Base-by-base conservation (phyloP, 2,113 vertebrate species). In the Sander vitreus region DNA sequence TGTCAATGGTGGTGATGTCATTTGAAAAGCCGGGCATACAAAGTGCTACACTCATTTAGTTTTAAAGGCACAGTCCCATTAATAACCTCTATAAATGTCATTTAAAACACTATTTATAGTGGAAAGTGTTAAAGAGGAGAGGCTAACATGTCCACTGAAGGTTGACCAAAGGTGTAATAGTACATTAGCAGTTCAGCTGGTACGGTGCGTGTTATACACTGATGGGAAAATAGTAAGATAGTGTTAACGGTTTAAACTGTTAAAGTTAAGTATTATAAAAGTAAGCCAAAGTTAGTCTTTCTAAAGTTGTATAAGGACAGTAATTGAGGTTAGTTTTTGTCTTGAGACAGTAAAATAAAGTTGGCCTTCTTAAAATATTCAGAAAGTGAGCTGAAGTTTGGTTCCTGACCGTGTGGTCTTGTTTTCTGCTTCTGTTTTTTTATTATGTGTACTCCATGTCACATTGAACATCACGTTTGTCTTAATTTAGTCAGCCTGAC, bases 61-160 rank as follows among this genome's bases (percentile, higher is more conserved):
- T 67, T 72, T 67, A 83, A 73, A 75, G 59, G 30, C 33, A 15
- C 27, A 18, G 60, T 23, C 51, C 36, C 71, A 45, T 83, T 83
- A 77, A 54, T 18, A 77, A 53, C 14, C 23, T 11, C 43, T 43
- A 23, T 81, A 67, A 75, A 78, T 74, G 58, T 81, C 51, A 65
- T 43, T 50, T 33, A n/a, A 7, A 27, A 6, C 33, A 27, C 23
- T 63, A 45, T 73, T 81, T 69, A 79, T 72, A 1, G 72, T 15
- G 36, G 27, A n/a, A 66, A 62, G 43, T 55, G 3, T 50, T 48
- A 48, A 50, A 62, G 18, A 47, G 23, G n/a, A 9, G 64, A 63
- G 45, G 30, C 57, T 57, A 19, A 54, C 13, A 30, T 27, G 36
- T 4, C n/a, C 5, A 15, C 43, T 72, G 30, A 69, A 78, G 68